Evolutionary conservation across 2,113 vertebrate species (phyloP).

Genomic region (Haplochromis burtoni): DNA sequence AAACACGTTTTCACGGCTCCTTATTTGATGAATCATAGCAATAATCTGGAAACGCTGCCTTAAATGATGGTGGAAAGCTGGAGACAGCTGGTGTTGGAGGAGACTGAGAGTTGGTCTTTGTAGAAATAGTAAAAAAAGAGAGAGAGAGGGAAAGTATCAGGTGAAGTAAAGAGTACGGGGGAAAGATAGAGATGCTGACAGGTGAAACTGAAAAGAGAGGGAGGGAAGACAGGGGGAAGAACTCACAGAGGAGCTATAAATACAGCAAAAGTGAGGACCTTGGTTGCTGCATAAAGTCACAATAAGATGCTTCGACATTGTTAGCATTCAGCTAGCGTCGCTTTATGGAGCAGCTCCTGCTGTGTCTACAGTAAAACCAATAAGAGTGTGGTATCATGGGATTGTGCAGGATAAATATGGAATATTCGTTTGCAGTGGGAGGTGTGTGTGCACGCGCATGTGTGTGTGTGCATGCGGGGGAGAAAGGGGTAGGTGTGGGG

Average conservation of each 20-base stretch:
- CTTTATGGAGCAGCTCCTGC: conserved; percentile 12
- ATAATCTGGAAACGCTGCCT: not conserved
- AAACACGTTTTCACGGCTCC: rapidly evolving
- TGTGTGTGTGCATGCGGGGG: not conserved
- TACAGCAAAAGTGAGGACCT: not conserved
- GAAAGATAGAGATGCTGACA: conserved; percentile 37
- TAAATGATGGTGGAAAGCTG: not conserved
- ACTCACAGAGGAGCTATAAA: conserved; percentile 28
- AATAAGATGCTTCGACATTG: conserved; percentile 12
- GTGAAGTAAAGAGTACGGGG: not conserved
- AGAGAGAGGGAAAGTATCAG: not conserved
- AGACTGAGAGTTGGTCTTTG: not conserved
- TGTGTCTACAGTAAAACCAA: conserved; percentile 56
- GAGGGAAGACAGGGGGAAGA: not conserved
- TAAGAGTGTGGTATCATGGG: conserved; percentile 54
- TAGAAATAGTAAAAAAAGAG: not conserved
- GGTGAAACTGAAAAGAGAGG: conserved; percentile 17
- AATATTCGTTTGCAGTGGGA: conserved; percentile 9
- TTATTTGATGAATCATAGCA: not conserved
- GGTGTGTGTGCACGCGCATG: not conserved
- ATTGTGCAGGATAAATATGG: conserved; percentile 41
- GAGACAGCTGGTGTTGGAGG: not conserved
- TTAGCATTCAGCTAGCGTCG: conserved; percentile 61
- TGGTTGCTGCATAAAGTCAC: conserved; percentile 4
- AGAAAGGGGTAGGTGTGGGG: not conserved